Conservation (phyloP, 2,888 invertebrate species). For the Amorpha juglandis region DNA sequence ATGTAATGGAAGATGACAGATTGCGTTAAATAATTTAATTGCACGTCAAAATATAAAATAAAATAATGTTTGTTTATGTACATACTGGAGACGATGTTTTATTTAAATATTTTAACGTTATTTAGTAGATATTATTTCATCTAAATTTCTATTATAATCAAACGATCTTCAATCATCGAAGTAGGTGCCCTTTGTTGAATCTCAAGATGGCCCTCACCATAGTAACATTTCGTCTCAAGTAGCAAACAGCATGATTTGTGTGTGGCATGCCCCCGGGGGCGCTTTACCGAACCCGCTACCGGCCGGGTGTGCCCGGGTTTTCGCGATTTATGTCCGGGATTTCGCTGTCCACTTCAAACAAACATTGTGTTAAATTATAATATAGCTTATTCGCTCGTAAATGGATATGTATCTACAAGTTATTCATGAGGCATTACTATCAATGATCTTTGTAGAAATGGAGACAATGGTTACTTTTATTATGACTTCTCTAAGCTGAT, state of each 20-base stretch:
- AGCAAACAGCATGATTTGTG: conserved; percentile 61
- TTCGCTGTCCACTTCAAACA: conserved; percentile 44
- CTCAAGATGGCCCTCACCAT: conserved; percentile 35
- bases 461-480: neutral
- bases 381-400: conserved; percentile 30
- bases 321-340: conserved; percentile 34
- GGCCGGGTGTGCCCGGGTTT: conserved; percentile 34
- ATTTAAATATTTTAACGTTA: too few species aligned
- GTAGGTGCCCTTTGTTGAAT: conserved; percentile 26
- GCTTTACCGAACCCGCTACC: conserved; percentile 45
- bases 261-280: conserved; percentile 47
- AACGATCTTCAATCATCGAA: conserved; percentile 20
- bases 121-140: too few species aligned
- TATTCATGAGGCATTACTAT: conserved; percentile 4
- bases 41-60: too few species aligned
- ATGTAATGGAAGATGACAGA: too few species aligned
- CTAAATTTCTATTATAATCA: conserved; percentile 20
- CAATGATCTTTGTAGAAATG: neutral
- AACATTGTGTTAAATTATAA: conserved; percentile 43
- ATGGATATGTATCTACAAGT: conserved; percentile 22
- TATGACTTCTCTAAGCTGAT: neutral
- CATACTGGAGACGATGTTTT: too few species aligned
- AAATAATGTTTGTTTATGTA: too few species aligned
- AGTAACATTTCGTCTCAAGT: conserved; percentile 46
- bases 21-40: too few species aligned